Conservation (phyloP, 2,888 invertebrate genomes). For the Tricholauxania praeusta region DNA sequence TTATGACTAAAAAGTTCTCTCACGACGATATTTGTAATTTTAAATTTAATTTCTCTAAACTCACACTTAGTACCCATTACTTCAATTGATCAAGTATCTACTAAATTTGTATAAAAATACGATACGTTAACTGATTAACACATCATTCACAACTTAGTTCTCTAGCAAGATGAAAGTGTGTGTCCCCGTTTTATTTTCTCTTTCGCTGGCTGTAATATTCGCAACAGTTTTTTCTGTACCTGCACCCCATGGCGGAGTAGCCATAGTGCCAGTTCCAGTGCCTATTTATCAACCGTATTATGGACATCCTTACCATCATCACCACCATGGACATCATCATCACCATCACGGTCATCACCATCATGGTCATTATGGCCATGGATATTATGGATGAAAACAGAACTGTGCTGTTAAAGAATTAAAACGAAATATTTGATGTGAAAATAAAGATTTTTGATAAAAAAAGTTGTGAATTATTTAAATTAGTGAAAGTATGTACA, state of each 20-base stretch:
- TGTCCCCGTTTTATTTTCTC: conserved; percentile 23
- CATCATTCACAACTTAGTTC: conserved; percentile 20
- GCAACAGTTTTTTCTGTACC: conserved; percentile 32
- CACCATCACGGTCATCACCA: conserved; percentile 38
- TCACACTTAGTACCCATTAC: too few relatives aligned
- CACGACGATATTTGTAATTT: too few relatives aligned
- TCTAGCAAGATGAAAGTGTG: conserved; percentile 45
- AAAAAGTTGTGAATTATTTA: too few relatives aligned
- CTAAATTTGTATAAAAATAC: conserved; percentile 11
- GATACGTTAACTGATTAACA: conserved; percentile 23
- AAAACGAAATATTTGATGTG: not conserved
- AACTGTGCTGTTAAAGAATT: not conserved
- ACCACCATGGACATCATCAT: conserved; percentile 39
- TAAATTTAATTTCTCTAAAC: too few relatives aligned
- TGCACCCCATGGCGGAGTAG: conserved; percentile 37
- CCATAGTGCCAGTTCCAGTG: conserved; percentile 38
- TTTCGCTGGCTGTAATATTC: conserved; percentile 31
- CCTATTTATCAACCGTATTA: conserved; percentile 36
- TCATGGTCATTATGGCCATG: conserved; percentile 27
- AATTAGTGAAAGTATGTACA: too few relatives aligned
- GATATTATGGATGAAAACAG: conserved; percentile 6
- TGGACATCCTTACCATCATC: conserved; percentile 37
- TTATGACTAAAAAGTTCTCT: too few relatives aligned
- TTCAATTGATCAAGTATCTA: too few relatives aligned
- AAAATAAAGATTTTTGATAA: not conserved